Conservation (phyloP, 2,888 invertebrate genomes). For the Lucinisca nassula region DNA sequence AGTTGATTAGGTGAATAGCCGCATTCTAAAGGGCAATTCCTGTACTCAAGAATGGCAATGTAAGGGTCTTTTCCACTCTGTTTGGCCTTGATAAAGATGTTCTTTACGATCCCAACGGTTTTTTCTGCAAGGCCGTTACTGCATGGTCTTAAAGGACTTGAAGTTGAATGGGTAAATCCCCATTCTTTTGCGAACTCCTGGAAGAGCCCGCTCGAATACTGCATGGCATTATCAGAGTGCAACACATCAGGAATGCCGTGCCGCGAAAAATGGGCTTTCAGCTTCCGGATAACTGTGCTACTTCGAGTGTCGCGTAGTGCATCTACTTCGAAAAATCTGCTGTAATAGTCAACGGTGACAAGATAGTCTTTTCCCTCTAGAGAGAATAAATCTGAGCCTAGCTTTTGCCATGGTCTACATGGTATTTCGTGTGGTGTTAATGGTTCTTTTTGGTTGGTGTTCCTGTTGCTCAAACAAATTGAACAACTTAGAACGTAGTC, state of each 20-base stretch:
- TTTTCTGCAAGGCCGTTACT: neutral
- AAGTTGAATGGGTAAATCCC: no score
- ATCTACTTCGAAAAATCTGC: constrained; percentile 66
- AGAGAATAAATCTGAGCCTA: constrained; percentile 63
- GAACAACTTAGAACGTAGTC: constrained; percentile 57
- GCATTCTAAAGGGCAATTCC: neutral
- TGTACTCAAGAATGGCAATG: neutral
- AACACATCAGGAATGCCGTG: constrained; percentile 39
- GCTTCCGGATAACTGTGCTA: constrained; percentile 56
- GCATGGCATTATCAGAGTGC: neutral
- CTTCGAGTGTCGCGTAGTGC: constrained; percentile 44
- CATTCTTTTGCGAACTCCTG: neutral
- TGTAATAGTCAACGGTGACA: constrained; percentile 66
- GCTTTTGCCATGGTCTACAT: constrained; percentile 68
- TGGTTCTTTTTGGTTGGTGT: constrained; percentile 49
- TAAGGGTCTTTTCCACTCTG: no score
- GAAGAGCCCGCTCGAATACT: neutral
- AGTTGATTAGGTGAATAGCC: neutral
- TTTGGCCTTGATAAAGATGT: neutral
- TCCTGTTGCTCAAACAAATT: constrained; percentile 36
- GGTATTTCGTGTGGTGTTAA: no score
- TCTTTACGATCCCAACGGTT: neutral
- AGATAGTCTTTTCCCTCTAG: constrained; percentile 59
- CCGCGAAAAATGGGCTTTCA: constrained; percentile 57
- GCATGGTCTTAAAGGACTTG: neutral